phyloP scores from a whole-genome alignment of 2,797 vertebrate species.

The Bucorvus abyssinicus region DNA sequence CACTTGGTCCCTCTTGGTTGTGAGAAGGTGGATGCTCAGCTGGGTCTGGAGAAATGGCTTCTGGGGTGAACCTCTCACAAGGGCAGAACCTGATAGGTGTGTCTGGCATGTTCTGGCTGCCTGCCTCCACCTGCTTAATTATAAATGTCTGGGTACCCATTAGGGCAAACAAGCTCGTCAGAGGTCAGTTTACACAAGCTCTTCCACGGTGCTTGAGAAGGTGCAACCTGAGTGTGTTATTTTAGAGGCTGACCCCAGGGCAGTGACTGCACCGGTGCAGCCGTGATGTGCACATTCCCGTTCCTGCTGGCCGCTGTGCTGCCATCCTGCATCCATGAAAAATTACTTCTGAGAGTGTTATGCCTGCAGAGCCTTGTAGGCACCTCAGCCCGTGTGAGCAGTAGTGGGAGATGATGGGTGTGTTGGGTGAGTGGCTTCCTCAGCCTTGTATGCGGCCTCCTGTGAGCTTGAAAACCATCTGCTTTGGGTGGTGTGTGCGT shows the following conservation, averaged over 20 bases:
- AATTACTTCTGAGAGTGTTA: fast-evolving
- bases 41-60: not conserved
- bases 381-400: no score
- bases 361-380: fast-evolving
- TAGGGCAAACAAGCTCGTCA: not conserved
- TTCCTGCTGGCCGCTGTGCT: no score
- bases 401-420: not conserved
- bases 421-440: not conserved
- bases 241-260: not conserved
- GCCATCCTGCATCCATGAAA: fast-evolving
- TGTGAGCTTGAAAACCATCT: fast-evolving
- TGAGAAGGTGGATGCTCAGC: not conserved
- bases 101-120: not conserved
- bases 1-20: not conserved
- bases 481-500: not conserved
- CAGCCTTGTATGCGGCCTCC: fast-evolving
- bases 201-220: fast-evolving
- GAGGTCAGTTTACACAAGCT: not conserved
- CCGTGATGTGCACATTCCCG: fast-evolving
- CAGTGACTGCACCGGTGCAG: fast-evolving
- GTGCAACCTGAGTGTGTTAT: not conserved
- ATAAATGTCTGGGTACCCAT: not conserved
- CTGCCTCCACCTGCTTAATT: not conserved
- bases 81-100: not conserved
- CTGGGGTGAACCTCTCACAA: not conserved